Evolutionary conservation across 1,140 invertebrate genomes (phyloP).

Genomic region (Spodoptera litura): DNA sequence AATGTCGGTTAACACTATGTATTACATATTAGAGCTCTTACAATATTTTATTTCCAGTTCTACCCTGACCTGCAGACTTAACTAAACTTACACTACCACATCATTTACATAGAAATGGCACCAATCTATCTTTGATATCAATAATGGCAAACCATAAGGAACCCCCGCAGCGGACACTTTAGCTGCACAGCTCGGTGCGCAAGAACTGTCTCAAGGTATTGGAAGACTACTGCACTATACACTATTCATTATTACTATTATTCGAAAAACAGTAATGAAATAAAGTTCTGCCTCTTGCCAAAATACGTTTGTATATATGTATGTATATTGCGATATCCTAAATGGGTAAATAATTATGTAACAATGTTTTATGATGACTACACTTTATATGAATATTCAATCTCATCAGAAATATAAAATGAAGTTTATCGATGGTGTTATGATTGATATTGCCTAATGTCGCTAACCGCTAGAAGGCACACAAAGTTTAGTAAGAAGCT

Average conservation of each 20-base stretch:
- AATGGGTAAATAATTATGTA: slow-evolving; percentile 61
- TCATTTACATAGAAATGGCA: slow-evolving; percentile 85
- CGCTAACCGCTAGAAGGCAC: slow-evolving; percentile 85
- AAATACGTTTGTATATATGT: slow-evolving; percentile 51
- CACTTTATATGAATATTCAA: slow-evolving; percentile 55
- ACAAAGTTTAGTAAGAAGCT: slow-evolving; percentile 85
- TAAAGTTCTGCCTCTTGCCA: slow-evolving; percentile 49
- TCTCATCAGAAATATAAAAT: slow-evolving; percentile 55
- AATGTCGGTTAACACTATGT: slow-evolving; percentile 66
- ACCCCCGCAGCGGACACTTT: slow-evolving; percentile 77
- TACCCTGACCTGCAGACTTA: slow-evolving; percentile 86
- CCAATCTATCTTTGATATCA: slow-evolving; percentile 86
- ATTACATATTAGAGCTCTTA: slow-evolving; percentile 70
- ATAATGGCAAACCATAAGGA: slow-evolving; percentile 85
- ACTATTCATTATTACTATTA: slow-evolving; percentile 79
- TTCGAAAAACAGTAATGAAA: slow-evolving; percentile 68
- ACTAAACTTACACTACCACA: slow-evolving; percentile 84
- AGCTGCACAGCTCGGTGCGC: slow-evolving; percentile 62
- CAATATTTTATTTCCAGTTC: slow-evolving; percentile 82
- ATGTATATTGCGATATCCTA: slow-evolving; percentile 60
- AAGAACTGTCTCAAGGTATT: slow-evolving; percentile 77
- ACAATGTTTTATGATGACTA: slow-evolving; percentile 56
- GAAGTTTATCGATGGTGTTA: slow-evolving; percentile 66
- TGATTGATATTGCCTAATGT: slow-evolving; percentile 79
- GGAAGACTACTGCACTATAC: slow-evolving; percentile 85